These are phyloP conservation scores for Oreocharis arfaki DNA, from an alignment of 2,113 vertebrate genomes.

Conservation along the genomic window DNA sequence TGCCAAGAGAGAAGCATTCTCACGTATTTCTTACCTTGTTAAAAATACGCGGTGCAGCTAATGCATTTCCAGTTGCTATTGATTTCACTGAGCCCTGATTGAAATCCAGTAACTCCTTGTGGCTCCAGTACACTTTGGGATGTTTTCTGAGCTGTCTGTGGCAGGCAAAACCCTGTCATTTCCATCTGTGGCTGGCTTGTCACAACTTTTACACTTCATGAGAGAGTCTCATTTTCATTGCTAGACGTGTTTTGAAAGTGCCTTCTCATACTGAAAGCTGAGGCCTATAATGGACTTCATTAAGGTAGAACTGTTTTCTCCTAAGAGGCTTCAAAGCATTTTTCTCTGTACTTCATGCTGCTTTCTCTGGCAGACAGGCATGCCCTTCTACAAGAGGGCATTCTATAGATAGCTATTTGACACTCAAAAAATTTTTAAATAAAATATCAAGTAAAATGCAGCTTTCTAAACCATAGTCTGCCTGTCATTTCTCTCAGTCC, in stretches of 20 bases:
- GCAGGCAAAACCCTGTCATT: conserved; percentile 31
- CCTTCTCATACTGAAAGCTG: conserved; percentile 16
- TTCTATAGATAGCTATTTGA: conserved; percentile 15
- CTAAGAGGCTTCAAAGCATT: conserved; percentile 34
- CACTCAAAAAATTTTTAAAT: not conserved
- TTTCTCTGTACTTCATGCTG: not conserved
- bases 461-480: not conserved
- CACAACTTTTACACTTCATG: conserved; percentile 37
- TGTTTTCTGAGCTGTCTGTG: conserved; percentile 26
- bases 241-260: not conserved
- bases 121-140: not conserved
- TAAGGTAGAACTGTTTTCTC: conserved; percentile 26
- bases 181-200: conserved; percentile 12
- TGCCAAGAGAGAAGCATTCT: not conserved
- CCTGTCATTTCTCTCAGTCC: not conserved
- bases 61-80: not conserved
- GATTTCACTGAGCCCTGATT: not conserved
- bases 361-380: not conserved
- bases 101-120: not conserved
- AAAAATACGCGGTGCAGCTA: not conserved
- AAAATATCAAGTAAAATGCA: conserved; percentile 13
- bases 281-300: conserved; percentile 52
- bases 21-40: not conserved
- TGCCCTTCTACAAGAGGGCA: not conserved
- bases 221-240: conserved; percentile 14